phyloP scores from a whole-genome alignment of 2,113 vertebrate genomes.

The Leiothrix lutea region DNA sequence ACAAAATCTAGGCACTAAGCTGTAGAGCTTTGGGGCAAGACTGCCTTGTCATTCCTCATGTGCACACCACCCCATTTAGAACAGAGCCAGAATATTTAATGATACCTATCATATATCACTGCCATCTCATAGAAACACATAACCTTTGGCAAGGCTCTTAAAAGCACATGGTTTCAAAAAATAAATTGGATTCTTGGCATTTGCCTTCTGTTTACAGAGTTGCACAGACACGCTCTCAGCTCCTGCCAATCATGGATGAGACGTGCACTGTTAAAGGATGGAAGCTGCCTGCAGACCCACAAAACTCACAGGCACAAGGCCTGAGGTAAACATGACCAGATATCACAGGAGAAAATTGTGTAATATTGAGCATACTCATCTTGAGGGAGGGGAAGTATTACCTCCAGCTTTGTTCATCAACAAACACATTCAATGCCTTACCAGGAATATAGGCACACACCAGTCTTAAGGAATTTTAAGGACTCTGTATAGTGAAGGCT shows the following conservation, averaged over 20 bases:
- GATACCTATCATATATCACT: neutral
- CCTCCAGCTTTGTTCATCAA: neutral
- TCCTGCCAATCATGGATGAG: neutral
- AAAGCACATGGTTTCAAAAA: neutral
- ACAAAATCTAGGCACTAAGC: neutral
- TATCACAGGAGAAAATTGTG: neutral
- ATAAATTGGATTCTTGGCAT: neutral
- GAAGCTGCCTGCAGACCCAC: neutral
- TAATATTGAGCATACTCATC: neutral
- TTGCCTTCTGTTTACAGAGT: neutral
- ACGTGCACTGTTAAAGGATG: accelerated
- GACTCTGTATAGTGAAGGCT: neutral
- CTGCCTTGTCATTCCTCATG: neutral
- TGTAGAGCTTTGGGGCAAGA: neutral
- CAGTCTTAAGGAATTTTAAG: neutral
- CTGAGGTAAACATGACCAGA: neutral
- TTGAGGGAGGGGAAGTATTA: neutral
- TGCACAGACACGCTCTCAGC: neutral
- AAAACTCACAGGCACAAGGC: accelerated
- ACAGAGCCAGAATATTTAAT: neutral
- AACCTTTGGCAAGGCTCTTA: neutral
- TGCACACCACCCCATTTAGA: neutral
- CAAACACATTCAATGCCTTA: neutral
- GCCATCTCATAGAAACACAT: neutral
- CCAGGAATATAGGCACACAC: neutral